Conservation (phyloP, 2,888 invertebrate genomes). For the Eumerus sabulonum region DNA sequence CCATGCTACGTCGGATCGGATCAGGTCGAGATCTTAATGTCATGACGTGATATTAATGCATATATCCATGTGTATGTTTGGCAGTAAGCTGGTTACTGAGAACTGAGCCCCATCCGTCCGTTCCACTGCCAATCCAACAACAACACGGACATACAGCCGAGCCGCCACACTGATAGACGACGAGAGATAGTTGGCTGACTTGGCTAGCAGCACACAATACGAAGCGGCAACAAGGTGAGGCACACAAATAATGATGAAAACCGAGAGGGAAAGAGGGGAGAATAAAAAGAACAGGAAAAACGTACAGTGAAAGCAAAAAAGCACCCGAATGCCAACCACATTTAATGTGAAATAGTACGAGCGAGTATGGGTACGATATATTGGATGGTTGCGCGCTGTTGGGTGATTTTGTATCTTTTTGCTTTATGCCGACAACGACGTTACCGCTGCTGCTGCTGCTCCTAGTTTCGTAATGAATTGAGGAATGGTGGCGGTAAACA, state of each 20-base stretch:
- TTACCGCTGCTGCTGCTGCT: slow-evolving; percentile 35
- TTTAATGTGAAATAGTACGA: slow-evolving; percentile 66
- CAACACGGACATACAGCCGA: too few species aligned
- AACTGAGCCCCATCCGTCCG: too few species aligned
- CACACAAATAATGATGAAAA: slow-evolving; percentile 23
- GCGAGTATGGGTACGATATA: too few species aligned
- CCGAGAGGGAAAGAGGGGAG: too few species aligned
- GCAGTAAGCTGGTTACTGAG: slow-evolving; percentile 41
- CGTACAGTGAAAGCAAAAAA: slow-evolving; percentile 67
- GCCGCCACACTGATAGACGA: slow-evolving; percentile 41
- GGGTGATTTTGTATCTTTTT: slow-evolving; percentile 68
- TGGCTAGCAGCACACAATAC: slow-evolving; percentile 15
- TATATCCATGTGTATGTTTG: slow-evolving; percentile 49
- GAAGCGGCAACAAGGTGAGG: slow-evolving; percentile 39
- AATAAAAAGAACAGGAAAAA: slow-evolving; percentile 57
- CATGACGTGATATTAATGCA: slow-evolving; percentile 62
- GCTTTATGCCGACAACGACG: slow-evolving; percentile 47
- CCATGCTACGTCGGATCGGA: slow-evolving; percentile 67
- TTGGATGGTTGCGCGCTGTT: slow-evolving; percentile 66
- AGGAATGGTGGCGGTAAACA: slow-evolving; percentile 42
- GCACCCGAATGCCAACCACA: slow-evolving; percentile 65
- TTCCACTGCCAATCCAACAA: too few species aligned
- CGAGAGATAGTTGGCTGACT: slow-evolving; percentile 36
- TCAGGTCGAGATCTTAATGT: slow-evolving; percentile 69
- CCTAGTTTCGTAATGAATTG: slow-evolving; percentile 66